Conservation (phyloP, 1,140 invertebrate species). For the Drosophila athabasca region DNA sequence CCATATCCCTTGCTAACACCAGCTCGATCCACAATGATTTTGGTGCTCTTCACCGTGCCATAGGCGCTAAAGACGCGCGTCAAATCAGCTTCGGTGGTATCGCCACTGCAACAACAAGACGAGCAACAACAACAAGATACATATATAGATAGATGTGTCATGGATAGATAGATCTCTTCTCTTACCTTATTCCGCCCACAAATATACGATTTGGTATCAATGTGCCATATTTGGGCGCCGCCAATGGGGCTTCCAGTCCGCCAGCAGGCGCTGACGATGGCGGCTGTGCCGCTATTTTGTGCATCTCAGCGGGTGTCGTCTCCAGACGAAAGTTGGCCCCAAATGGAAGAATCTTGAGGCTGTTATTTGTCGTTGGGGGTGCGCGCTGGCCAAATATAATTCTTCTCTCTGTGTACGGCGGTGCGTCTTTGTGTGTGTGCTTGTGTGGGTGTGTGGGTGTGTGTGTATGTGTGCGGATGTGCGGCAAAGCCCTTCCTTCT, state of each 20-base stretch:
- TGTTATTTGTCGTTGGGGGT: slow-evolving; percentile 50
- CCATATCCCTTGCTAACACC: slow-evolving; percentile 97
- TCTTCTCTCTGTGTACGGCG: not conserved
- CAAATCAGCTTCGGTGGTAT: slow-evolving; percentile 92
- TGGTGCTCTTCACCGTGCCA: slow-evolving; percentile 95
- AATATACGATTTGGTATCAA: slow-evolving; percentile 97
- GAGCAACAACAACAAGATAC: not conserved
- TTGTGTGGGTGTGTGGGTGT: too few relatives aligned
- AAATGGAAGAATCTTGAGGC: slow-evolving; percentile 83
- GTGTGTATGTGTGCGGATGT: too few relatives aligned
- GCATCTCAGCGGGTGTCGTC: slow-evolving; percentile 79
- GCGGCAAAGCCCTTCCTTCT: not conserved
- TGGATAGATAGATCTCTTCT: slow-evolving; percentile 11
- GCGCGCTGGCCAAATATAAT: slow-evolving; percentile 40
- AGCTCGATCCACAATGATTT: slow-evolving; percentile 96
- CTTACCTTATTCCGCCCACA: slow-evolving; percentile 84
- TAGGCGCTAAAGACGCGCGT: slow-evolving; percentile 93
- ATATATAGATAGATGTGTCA: not conserved
- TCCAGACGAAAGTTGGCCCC: slow-evolving; percentile 82
- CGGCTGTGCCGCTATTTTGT: slow-evolving; percentile 75
- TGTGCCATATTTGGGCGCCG: slow-evolving; percentile 90
- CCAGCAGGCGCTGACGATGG: slow-evolving; percentile 66
- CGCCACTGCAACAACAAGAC: slow-evolving; percentile 85
- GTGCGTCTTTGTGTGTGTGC: too few relatives aligned
- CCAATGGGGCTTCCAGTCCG: slow-evolving; percentile 84